Percentiles rank a stretch among this genome's conserved stretches.
These are phyloP conservation scores for Apeltes quadracus DNA, from an alignment of 2,113 vertebrate species.

Conservation along the genomic window DNA sequence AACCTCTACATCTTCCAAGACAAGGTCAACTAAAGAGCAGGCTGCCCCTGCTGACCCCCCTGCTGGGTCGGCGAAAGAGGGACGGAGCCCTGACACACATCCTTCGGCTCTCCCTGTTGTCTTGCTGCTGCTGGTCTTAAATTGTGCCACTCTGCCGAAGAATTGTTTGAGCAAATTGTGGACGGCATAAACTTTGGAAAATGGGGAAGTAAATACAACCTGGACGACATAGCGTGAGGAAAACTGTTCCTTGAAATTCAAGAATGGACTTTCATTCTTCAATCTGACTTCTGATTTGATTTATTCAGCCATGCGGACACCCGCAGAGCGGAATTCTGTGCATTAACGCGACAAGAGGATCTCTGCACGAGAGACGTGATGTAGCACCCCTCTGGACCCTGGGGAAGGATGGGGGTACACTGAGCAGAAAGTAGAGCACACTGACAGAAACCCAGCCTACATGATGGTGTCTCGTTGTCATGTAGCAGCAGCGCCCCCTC, in stretches of 20 bases:
- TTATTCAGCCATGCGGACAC: slow-evolving; percentile 72
- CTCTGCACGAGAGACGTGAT: slow-evolving; percentile 57
- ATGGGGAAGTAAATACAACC: slow-evolving; percentile 2
- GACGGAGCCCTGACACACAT: slow-evolving; percentile 26
- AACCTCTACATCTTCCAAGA: slow-evolving; percentile 99
- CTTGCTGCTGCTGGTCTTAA: slow-evolving; percentile 42
- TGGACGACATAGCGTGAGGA: slow-evolving; percentile 42
- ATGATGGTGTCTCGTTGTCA: slow-evolving; percentile 51
- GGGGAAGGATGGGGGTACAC: slow-evolving; percentile 43
- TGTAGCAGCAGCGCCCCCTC: slow-evolving; percentile 73
- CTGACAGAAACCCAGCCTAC: slow-evolving; percentile 41
- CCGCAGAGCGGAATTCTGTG: slow-evolving; percentile 47
- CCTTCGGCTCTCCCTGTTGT: slow-evolving; percentile 36
- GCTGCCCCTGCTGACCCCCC: slow-evolving; percentile 41
- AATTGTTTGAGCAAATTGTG: slow-evolving; percentile 2
- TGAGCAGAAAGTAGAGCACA: slow-evolving; percentile 60
- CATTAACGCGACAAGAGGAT: slow-evolving; percentile 56
- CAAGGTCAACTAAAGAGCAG: slow-evolving; percentile 91
- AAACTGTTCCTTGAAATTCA: slow-evolving; percentile 23
- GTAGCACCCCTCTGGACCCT: slow-evolving; percentile 67
- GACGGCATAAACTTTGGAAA: slow-evolving; percentile 16
- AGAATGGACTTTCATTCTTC: slow-evolving; percentile 54
- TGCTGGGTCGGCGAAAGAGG: slow-evolving; percentile 41
- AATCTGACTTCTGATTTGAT: slow-evolving; percentile 69
- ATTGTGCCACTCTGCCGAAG: slow-evolving; percentile 31